Conservation (phyloP, 2,888 invertebrate species). For the Amblyjoppa proteus region DNA sequence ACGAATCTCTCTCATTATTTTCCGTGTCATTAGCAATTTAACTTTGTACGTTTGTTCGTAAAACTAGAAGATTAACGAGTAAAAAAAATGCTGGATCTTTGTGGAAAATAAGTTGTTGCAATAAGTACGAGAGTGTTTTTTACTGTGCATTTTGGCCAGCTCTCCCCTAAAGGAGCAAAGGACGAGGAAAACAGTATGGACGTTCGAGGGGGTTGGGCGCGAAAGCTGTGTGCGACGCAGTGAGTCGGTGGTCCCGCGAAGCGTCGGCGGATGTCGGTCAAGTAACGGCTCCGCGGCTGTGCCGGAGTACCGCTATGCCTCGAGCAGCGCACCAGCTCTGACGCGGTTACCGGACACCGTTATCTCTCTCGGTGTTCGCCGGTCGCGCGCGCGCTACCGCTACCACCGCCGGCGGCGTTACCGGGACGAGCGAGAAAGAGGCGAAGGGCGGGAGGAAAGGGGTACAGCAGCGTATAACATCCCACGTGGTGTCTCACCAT, state of each 20-base stretch:
- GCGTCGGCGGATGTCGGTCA: constrained; percentile 85
- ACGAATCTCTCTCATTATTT: too few relatives aligned
- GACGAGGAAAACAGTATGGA: background rate
- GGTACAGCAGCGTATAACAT: constrained; percentile 17
- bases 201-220: constrained; percentile 3
- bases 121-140: too few relatives aligned
- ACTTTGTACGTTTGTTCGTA: too few relatives aligned
- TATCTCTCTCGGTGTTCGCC: constrained; percentile 60
- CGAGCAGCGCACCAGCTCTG: constrained; percentile 78
- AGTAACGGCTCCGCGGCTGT: constrained; percentile 83
- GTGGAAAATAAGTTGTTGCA: too few relatives aligned
- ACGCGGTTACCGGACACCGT: constrained; percentile 84
- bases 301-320: constrained; percentile 82
- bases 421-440: constrained; percentile 26
- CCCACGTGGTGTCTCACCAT: constrained; percentile 82
- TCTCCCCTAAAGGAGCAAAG: background rate
- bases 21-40: too few relatives aligned
- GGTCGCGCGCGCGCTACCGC: constrained; percentile 18
- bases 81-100: too few relatives aligned
- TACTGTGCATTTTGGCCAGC: too few relatives aligned
- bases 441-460: background rate
- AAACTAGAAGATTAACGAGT: too few relatives aligned
- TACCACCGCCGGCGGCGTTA: constrained; percentile 29
- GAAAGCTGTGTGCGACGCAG: constrained; percentile 48
- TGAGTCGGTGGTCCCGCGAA: constrained; percentile 73